These are phyloP conservation scores for Plotosus lineatus DNA, from an alignment of 2,113 vertebrate species.

Conservation along the genomic window DNA sequence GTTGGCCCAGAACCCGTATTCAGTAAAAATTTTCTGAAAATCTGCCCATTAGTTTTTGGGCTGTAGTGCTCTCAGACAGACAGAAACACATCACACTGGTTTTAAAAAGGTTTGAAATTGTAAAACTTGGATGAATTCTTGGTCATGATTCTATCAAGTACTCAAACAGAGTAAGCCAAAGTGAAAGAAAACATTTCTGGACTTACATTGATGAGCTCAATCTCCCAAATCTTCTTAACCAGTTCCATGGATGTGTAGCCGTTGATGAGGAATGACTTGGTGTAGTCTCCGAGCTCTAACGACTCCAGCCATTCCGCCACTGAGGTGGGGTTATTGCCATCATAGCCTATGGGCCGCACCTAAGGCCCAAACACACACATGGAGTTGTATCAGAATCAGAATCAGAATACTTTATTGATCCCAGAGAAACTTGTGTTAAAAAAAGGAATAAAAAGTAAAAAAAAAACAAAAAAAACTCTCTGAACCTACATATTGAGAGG, in stretches of 20 bases:
- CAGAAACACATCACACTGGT: too few relatives aligned
- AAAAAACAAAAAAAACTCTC: too few relatives aligned
- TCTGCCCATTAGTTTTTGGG: too few relatives aligned
- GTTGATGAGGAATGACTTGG: conserved; percentile 95
- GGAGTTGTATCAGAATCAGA: not conserved
- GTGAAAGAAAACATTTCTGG: not conserved
- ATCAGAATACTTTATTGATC: too few relatives aligned
- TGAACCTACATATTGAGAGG: too few relatives aligned
- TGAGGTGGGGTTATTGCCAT: conserved; percentile 92
- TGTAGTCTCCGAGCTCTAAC: conserved; percentile 95
- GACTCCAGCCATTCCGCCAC: conserved; percentile 98
- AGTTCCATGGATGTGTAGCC: conserved; percentile 98
- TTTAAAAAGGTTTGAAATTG: not conserved
- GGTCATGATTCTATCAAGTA: not conserved
- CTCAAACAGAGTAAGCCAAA: not conserved
- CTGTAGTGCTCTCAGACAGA: too few relatives aligned
- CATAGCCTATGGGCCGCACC: conserved; percentile 90
- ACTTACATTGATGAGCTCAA: conserved; percentile 97
- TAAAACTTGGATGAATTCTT: not conserved
- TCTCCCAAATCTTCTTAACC: conserved; percentile 98
- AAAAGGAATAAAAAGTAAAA: too few relatives aligned
- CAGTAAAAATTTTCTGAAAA: too few relatives aligned
- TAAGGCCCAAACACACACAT: conserved; percentile 49
- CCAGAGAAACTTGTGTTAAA: too few relatives aligned
- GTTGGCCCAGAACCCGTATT: too few relatives aligned